Evolutionary conservation across 2,113 vertebrate genomes (phyloP).

Genomic region (Trematomus loennbergii): DNA sequence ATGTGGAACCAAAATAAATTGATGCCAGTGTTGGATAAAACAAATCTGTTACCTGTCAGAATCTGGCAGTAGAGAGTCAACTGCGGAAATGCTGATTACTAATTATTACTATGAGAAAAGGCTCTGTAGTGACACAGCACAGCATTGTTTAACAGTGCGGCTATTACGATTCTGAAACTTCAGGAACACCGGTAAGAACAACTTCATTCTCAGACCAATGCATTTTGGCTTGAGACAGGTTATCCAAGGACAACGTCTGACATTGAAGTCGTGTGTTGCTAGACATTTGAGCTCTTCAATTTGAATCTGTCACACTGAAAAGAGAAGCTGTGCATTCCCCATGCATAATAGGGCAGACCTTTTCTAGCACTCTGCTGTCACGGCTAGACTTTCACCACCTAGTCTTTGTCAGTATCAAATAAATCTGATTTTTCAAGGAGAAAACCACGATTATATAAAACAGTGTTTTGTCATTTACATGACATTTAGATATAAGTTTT

Average conservation of each 20-base stretch:
- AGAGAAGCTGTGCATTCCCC: neutral
- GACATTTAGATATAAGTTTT: neutral
- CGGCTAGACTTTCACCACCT: neutral
- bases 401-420: neutral
- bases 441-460: constrained; percentile 10
- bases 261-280: too few species aligned
- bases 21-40: neutral
- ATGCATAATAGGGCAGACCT: neutral
- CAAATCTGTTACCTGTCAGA: neutral
- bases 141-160: too few species aligned
- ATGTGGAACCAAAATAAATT: neutral
- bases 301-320: neutral
- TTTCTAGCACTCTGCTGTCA: constrained; percentile 5
- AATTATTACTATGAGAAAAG: too few species aligned
- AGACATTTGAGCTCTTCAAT: neutral
- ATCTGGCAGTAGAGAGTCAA: neutral
- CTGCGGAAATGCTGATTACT: neutral
- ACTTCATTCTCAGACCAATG: too few species aligned
- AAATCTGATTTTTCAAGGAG: neutral
- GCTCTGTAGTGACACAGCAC: too few species aligned
- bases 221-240: too few species aligned
- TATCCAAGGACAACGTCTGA: too few species aligned
- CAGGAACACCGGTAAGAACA: too few species aligned
- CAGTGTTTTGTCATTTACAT: neutral
- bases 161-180: too few species aligned